phyloP scores from a whole-genome alignment of 2,797 vertebrate genomes.

The Catostomus latipinnis region DNA sequence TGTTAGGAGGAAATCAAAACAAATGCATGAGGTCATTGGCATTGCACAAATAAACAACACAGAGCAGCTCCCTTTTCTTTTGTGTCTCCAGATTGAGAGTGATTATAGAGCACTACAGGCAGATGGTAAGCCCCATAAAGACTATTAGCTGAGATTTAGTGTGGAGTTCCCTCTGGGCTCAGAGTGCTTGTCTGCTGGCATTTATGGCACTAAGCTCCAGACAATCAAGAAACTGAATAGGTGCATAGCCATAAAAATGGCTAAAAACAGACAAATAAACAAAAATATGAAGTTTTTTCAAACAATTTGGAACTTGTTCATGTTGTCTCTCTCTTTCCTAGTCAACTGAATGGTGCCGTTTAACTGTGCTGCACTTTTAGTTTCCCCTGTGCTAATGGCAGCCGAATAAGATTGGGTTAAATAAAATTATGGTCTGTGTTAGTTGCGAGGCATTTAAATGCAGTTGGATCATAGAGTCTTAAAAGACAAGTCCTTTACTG shows the following conservation, averaged over 20 bases:
- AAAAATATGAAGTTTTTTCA: not conserved
- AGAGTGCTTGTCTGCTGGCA: constrained; percentile 12
- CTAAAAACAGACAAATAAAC: not conserved
- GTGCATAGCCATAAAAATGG: not conserved
- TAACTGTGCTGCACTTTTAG: not conserved
- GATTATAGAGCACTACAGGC: constrained; percentile 46
- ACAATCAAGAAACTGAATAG: constrained; percentile 18
- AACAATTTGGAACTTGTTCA: not conserved
- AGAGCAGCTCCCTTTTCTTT: constrained; percentile 19
- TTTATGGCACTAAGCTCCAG: constrained; percentile 25
- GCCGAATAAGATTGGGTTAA: constrained; percentile 26
- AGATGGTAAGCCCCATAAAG: constrained; percentile 58
- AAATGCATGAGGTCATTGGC: constrained; percentile 26
- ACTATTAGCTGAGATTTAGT: constrained; percentile 60
- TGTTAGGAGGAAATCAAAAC: not conserved
- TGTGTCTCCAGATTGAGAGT: constrained; percentile 30
- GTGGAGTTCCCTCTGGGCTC: constrained; percentile 39
- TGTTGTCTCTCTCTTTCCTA: not conserved
- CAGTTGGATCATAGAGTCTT: constrained; percentile 2
- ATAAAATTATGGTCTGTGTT: constrained; percentile 12
- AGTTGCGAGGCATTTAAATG: constrained; percentile 24
- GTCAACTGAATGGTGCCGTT: constrained; percentile 5
- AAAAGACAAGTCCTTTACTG: constrained; percentile 12
- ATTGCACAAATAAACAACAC: not conserved
- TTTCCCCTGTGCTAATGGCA: constrained; percentile 1